A percentile compares a stretch with the other conserved stretches of the same genome.
phyloP scores from a whole-genome alignment of 2,888 invertebrate species.

The Conops quadrifasciatus region DNA sequence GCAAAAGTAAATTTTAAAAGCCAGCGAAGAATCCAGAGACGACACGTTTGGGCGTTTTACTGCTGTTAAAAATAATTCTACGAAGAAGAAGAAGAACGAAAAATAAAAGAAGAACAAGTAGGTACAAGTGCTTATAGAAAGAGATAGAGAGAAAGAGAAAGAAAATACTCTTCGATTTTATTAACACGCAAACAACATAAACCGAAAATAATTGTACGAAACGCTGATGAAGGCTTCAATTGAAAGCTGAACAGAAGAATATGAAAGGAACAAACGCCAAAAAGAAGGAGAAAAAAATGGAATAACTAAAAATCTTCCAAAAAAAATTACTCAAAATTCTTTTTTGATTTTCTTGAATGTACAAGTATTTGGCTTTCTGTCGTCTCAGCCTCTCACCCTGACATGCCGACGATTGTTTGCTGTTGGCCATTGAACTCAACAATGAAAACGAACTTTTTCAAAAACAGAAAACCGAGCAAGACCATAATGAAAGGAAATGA shows the following conservation, averaged over 20 bases:
- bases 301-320: background rate
- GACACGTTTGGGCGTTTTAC: too few species aligned
- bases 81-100: too few species aligned
- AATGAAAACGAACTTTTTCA: slow-evolving; percentile 61
- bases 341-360: slow-evolving; percentile 4
- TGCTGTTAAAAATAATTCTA: too few species aligned
- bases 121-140: too few species aligned
- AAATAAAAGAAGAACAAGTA: too few species aligned
- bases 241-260: slow-evolving; percentile 8
- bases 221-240: background rate
- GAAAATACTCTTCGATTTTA: background rate
- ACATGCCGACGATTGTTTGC: slow-evolving; percentile 20
- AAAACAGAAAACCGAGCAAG: slow-evolving; percentile 42
- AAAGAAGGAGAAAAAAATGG: background rate
- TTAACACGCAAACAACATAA: slow-evolving; percentile 25
- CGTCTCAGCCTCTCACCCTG: too few species aligned
- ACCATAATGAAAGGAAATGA: slow-evolving; percentile 42
- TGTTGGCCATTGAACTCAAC: slow-evolving; percentile 58
- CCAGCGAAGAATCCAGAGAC: too few species aligned
- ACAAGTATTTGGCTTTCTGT: slow-evolving; percentile 8
- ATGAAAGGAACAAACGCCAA: slow-evolving; percentile 6
- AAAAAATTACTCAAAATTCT: background rate
- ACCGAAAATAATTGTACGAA: slow-evolving; percentile 19
- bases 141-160: too few species aligned
- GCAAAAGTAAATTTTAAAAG: too few species aligned